Conservation (phyloP, 1,140 invertebrate species). For the Bombus huntii region DNA sequence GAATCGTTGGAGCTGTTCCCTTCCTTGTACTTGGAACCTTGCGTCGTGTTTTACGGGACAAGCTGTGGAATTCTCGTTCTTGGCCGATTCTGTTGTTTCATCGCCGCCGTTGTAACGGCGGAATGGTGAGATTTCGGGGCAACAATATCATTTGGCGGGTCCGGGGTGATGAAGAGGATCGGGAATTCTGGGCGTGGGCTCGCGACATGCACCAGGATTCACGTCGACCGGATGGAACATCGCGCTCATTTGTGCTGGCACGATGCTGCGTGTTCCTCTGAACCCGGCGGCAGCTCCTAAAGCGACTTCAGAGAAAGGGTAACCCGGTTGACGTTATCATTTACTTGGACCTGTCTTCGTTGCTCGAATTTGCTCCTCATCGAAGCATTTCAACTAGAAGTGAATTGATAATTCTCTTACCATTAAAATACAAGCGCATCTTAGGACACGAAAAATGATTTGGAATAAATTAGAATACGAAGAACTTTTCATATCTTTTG, state of each 20-base stretch:
- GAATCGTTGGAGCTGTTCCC: slow-evolving; percentile 43
- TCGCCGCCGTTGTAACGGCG: slow-evolving; percentile 15
- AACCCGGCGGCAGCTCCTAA: slow-evolving; percentile 46
- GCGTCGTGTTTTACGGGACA: slow-evolving; percentile 63
- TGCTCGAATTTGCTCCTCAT: too few species aligned
- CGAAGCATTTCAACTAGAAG: too few species aligned
- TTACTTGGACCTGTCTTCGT: slow-evolving; percentile 35
- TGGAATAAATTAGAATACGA: too few species aligned
- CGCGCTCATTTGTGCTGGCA: slow-evolving; percentile 71
- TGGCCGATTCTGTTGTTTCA: slow-evolving; percentile 29
- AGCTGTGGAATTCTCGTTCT: slow-evolving; percentile 35
- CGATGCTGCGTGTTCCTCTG: slow-evolving; percentile 58
- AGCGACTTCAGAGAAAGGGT: slow-evolving; percentile 42
- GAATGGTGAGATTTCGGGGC: slow-evolving; percentile 71
- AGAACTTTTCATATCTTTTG: too few species aligned
- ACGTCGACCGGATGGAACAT: slow-evolving; percentile 67
- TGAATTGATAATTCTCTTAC: too few species aligned
- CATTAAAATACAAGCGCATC: too few species aligned
- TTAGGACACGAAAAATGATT: too few species aligned
- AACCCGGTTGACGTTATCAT: slow-evolving; percentile 67
- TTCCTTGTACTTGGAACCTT: slow-evolving; percentile 68
- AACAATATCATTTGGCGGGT: slow-evolving; percentile 76
- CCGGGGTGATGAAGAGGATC: slow-evolving; percentile 73
- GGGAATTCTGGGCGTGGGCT: slow-evolving; percentile 76
- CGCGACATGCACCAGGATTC: slow-evolving; percentile 73